A percentile compares a stretch with the other conserved stretches of the same genome.
phyloP scores from a whole-genome alignment of 1,140 invertebrate species.

The Cecropterus lyciades region DNA sequence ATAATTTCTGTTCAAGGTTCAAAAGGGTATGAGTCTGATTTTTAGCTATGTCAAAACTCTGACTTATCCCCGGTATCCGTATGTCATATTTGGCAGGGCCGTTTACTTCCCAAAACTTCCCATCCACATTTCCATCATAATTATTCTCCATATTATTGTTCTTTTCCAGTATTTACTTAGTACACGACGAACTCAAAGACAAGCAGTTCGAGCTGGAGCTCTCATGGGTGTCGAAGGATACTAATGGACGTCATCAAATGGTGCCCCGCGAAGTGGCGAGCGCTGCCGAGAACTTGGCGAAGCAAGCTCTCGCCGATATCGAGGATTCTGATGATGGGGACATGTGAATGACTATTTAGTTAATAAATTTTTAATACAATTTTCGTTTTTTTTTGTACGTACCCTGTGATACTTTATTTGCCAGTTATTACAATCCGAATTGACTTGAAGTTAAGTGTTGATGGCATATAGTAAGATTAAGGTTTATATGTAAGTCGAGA shows the following conservation, averaged over 20 bases:
- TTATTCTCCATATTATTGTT: no score
- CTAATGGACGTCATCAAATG: slow-evolving; percentile 89
- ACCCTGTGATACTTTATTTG: slow-evolving; percentile 2
- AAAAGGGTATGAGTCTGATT: no score
- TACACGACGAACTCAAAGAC: slow-evolving; percentile 99
- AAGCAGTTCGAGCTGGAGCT: slow-evolving; percentile 99
- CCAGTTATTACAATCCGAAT: no score
- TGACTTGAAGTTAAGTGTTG: no score
- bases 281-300: slow-evolving; percentile 74
- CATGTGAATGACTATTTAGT: slow-evolving; percentile 68
- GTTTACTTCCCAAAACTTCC: no score
- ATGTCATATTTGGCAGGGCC: no score
- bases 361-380: slow-evolving; percentile 67
- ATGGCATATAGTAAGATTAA: no score
- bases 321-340: slow-evolving; percentile 81
- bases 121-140: no score
- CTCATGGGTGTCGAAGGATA: slow-evolving; percentile 96
- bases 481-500: no score
- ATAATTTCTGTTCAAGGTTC: no score
- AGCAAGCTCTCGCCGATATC: slow-evolving; percentile 77
- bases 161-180: slow-evolving; percentile 96
- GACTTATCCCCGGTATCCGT: no score
- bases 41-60: no score
- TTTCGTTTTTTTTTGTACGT: slow-evolving; percentile 36
- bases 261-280: slow-evolving; percentile 85